Percentiles rank a stretch among this genome's conserved stretches.
phyloP scores from a whole-genome alignment of 2,113 vertebrate genomes.

The Cisticola juncidis region DNA sequence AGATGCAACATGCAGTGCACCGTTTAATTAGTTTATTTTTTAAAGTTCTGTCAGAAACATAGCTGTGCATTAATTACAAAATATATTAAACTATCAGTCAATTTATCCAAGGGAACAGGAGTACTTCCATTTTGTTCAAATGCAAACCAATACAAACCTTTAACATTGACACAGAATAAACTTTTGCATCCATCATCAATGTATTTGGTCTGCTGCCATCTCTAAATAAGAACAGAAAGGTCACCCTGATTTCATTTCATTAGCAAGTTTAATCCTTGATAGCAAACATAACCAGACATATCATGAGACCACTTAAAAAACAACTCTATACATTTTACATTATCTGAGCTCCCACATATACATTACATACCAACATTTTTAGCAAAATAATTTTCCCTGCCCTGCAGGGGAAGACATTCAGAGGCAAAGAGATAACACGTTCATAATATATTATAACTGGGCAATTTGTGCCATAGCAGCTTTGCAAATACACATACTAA shows the following conservation, averaged over 20 bases:
- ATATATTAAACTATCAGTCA: slow-evolving; percentile 51
- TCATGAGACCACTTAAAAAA: neutral
- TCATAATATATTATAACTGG: neutral
- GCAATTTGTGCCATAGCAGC: slow-evolving; percentile 34
- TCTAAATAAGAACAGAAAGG: neutral
- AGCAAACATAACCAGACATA: neutral
- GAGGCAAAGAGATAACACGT: neutral
- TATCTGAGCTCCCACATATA: neutral
- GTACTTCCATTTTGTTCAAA: neutral
- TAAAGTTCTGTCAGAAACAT: slow-evolving; percentile 3
- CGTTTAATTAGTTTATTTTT: slow-evolving; percentile 51
- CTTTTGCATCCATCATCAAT: neutral
- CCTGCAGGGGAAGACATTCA: slow-evolving; percentile 55
- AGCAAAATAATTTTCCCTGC: slow-evolving; percentile 44
- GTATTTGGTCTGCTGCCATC: neutral
- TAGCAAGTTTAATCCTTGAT: neutral
- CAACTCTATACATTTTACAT: neutral
- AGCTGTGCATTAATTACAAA: slow-evolving; percentile 42
- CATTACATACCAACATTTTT: neutral
- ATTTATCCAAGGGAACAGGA: neutral
- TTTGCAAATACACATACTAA: neutral
- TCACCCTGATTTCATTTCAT: neutral
- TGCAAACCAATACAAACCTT: neutral
- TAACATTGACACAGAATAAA: neutral
- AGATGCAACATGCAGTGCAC: neutral